phyloP scores from a whole-genome alignment of 1,140 invertebrate species.

The Copidosoma floridanum region DNA sequence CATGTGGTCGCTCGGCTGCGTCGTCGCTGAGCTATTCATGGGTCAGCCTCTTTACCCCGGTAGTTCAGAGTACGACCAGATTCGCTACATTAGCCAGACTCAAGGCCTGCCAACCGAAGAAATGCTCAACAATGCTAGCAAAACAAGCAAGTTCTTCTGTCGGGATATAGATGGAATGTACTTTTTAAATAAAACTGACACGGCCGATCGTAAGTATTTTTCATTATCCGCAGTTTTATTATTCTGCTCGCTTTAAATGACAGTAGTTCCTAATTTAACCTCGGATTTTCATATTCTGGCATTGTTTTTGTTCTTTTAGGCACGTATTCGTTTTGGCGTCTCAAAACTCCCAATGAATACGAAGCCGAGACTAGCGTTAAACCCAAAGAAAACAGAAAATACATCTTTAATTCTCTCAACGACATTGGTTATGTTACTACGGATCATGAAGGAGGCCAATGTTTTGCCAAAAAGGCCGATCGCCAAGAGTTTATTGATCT shows the following conservation, averaged over 20 bases:
- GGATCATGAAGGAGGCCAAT: conserved; percentile 91
- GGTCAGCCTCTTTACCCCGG: conserved; percentile 99
- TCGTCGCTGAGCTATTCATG: conserved; percentile 97
- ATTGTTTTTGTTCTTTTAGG: conserved; percentile 31
- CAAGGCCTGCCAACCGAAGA: conserved; percentile 95
- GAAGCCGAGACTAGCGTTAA: conserved; percentile 97
- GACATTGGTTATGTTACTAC: conserved; percentile 97
- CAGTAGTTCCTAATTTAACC: too few species aligned
- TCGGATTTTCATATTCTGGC: not conserved
- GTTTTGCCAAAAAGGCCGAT: conserved; percentile 94
- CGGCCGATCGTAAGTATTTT: not conserved
- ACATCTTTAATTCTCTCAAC: conserved; percentile 99
- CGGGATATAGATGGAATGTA: conserved; percentile 83
- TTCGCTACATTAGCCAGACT: conserved; percentile 87
- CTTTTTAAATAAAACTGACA: too few species aligned
- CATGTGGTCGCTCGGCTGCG: conserved; percentile 99
- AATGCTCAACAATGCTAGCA: conserved; percentile 98
- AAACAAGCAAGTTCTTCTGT: conserved; percentile 98
- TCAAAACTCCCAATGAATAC: conserved; percentile 98
- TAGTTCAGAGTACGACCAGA: conserved; percentile 99
- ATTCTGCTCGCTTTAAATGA: not conserved
- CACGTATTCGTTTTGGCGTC: conserved; percentile 95
- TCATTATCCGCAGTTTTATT: not conserved
- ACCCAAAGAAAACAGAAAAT: conserved; percentile 98
- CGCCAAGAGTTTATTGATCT: conserved; percentile 95